Conservation (phyloP, 2,113 vertebrate species). For the Pteronura brasiliensis region DNA sequence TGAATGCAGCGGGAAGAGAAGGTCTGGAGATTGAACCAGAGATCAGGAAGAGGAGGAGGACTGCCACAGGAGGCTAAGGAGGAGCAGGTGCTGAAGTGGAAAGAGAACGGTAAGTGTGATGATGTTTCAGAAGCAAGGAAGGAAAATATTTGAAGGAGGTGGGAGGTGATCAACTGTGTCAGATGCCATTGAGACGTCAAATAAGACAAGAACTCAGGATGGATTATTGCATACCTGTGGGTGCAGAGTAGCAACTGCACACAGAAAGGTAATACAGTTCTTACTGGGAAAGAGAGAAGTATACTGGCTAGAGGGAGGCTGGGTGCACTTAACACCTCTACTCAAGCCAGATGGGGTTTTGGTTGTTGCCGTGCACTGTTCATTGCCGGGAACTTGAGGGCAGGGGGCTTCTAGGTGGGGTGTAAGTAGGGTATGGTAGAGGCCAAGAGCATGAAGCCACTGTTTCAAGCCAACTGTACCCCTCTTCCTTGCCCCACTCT, state of each 20-base stretch:
- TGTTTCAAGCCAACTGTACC: not conserved
- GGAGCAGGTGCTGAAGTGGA: not conserved
- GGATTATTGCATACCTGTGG: not conserved
- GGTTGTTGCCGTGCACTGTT: not conserved
- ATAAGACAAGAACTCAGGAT: not conserved
- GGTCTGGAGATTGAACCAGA: not conserved
- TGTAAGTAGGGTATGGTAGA: not conserved
- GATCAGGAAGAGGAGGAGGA: not conserved
- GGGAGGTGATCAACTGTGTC: not conserved
- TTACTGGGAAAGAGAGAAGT: not conserved
- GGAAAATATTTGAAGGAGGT: not conserved
- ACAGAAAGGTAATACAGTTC: not conserved
- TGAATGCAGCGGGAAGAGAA: not conserved
- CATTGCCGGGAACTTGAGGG: not conserved
- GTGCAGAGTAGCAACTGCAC: not conserved
- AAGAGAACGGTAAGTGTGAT: not conserved
- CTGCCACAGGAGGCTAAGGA: not conserved
- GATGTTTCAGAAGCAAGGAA: not conserved
- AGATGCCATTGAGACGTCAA: not conserved
- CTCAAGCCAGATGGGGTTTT: not conserved
- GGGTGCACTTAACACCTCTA: not conserved
- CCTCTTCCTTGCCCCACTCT: not conserved
- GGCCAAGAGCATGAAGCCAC: not conserved
- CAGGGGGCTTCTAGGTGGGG: not conserved
- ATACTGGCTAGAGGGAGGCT: not conserved